A percentile compares a stretch with the other conserved stretches of the same genome.
Conservation (phyloP, 2,797 vertebrate species). For the Megalops cyprinoides region DNA sequence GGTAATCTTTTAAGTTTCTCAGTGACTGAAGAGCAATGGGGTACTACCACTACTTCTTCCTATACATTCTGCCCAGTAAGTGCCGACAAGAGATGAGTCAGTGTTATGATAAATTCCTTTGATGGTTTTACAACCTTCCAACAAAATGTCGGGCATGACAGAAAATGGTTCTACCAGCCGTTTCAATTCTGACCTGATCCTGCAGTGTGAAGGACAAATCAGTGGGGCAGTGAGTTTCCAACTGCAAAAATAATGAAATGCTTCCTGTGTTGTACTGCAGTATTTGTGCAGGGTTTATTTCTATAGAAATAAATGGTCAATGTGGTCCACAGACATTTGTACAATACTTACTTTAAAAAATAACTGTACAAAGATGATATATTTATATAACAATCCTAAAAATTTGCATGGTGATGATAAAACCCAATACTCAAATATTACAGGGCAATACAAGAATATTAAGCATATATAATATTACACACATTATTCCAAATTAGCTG, state of each 20-base stretch:
- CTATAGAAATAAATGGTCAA: background rate
- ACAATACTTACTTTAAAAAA: background rate
- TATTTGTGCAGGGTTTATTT: background rate
- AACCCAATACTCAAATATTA: background rate
- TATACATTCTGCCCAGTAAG: background rate
- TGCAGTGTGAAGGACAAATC: slow-evolving; percentile 19
- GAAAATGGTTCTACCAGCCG: slow-evolving; percentile 15
- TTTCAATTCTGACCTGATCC: slow-evolving; percentile 17
- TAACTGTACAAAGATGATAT: background rate
- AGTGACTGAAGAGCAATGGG: background rate
- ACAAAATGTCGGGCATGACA: slow-evolving; percentile 7
- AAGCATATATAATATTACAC: too few species aligned
- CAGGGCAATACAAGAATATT: background rate
- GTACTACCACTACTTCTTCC: background rate
- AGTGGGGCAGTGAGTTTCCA: slow-evolving; percentile 15
- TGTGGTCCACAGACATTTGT: background rate
- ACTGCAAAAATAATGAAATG: slow-evolving; percentile 13
- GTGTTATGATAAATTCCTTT: background rate
- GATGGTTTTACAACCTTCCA: background rate
- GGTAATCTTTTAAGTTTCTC: background rate
- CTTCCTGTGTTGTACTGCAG: background rate
- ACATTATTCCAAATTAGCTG: too few species aligned
- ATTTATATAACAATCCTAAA: background rate
- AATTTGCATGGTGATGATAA: background rate
- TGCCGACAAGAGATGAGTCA: background rate